These are phyloP conservation scores for Lepidochitona cinerea DNA, from an alignment of 2,888 invertebrate species.

Conservation along the genomic window DNA sequence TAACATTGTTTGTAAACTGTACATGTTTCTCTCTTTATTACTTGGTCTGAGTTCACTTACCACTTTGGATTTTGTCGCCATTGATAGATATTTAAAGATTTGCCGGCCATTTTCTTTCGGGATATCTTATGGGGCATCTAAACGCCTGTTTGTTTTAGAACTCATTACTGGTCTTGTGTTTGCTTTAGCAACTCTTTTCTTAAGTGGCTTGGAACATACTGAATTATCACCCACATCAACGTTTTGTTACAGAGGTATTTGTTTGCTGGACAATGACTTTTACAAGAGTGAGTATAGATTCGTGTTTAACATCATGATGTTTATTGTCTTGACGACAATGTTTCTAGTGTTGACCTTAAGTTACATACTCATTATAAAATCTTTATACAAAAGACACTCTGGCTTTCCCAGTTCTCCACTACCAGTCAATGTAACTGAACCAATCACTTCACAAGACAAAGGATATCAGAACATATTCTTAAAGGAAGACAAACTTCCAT, in stretches of 20 bases:
- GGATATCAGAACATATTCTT: not conserved
- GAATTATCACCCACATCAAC: not conserved
- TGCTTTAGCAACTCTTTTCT: not conserved
- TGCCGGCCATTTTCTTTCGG: not conserved
- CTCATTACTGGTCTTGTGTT: not conserved
- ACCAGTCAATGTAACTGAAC: not conserved
- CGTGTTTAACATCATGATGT: not conserved
- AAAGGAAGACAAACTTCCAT: not conserved
- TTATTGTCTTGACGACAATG: not conserved
- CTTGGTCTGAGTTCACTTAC: not conserved
- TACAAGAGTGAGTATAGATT: not conserved
- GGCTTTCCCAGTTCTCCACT: not conserved
- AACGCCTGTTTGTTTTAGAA: not conserved
- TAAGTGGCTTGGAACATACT: not conserved
- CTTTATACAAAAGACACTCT: not conserved
- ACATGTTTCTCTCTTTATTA: not conserved
- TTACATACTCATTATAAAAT: not conserved
- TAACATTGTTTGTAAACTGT: not conserved
- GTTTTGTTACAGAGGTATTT: not conserved
- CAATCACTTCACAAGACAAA: not conserved
- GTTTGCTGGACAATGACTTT: not conserved
- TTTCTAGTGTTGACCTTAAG: not conserved
- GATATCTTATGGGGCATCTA: not conserved
- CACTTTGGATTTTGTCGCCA: not conserved
- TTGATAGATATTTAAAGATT: not conserved